Base-by-base conservation (phyloP, 30 jellyfish, hydroid and myxozoan genomes). In the Chrysaora quinquecirrha region DNA sequence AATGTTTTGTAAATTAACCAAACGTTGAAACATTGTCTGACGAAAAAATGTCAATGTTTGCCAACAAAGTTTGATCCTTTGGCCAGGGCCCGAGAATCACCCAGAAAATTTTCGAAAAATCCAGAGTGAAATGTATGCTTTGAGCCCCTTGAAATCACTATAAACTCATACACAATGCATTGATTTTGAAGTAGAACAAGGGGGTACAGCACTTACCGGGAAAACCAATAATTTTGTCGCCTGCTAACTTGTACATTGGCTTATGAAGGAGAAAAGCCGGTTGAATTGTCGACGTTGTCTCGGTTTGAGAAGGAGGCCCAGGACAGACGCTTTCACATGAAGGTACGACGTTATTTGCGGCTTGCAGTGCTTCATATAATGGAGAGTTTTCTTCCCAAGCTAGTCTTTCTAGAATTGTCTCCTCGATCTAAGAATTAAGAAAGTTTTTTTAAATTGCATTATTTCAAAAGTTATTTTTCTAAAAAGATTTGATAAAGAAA, bases 381-480 rank as follows among this genome's bases (percentile, higher is more conserved):
- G 97, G 94, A 29, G 99, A 94, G 28, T 71, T 49, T 48, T 83
- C 82, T 64, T 80, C 84, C 99, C 99, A 94, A 35, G 97, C 96
- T 35, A 82, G 64, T 30, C 63, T 87, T 34, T 94, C 99, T 30
- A 94, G 92, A 21, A 88, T 78, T 49, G 64, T 85, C 58, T 94
- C 99, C 48, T 94, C 99, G 27, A 94, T 84, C 99, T 94, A 77
- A 25, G n/a, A n/a, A n/a, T n/a, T n/a, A n/a, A n/a, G n/a, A n/a
- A n/a, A n/a, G n/a, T n/a, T n/a, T n/a, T n/a, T n/a, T n/a, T n/a
- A n/a, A n/a, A n/a, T n/a, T n/a, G n/a, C n/a, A n/a, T n/a, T n/a
- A n/a, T n/a, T n/a, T n/a, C n/a, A n/a, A n/a, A n/a, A n/a, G n/a
- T n/a, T n/a, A n/a, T n/a, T n/a, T n/a, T n/a, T n/a, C n/a, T n/a